Base-by-base conservation (phyloP, 2,797 vertebrate genomes). In the Adelosebastes latens region DNA sequence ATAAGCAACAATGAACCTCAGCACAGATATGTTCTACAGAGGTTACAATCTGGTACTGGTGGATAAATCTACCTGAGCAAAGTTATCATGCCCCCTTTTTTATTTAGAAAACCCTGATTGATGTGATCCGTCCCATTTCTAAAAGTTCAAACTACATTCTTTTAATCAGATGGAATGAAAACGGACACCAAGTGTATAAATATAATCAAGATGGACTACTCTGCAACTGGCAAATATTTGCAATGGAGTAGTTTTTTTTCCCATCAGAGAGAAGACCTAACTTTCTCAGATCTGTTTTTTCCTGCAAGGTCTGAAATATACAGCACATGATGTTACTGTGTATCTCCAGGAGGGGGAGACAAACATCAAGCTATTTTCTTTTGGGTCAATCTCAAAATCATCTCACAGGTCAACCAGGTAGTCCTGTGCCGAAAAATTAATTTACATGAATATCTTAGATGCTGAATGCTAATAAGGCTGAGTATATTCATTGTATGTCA, bases 321-420 rank as follows among this genome's bases (percentile, higher is more conserved):
- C 31, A 12, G 12, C 4, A 4, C 18, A 29, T 61, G 31, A 2
- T 69, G 71, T 69, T 75, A 22, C 34, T 27, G 31, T 24, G 5
- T 27, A 4, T 7, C 1, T 18, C 80, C 92, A 91, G 67, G 7
- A 91, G 93, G 31, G 71, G 87, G 92, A 65, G 87, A 65, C 89
- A 93, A 65, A 89, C 58, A 76, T 82, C 88, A 79, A 84, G 31
- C 3, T 86, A 82, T 83, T 55, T 25, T 39, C 5, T 55, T n/a
- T 20, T 39, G 36, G 14, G 3, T 56, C 22, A 2, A 14, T 6
- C 6, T 64, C 14, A 25, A 27, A 25, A 14, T 55, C 4, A 2
- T 55, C 9, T 36, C 13, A 4, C 12, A 3, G 6, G 8, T 52
- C 25, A 52, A 25, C 39, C 24, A 22, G 14, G 8, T 16, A 4